Evolutionary conservation across 2,888 invertebrate species (phyloP).

Genomic region (Aleiodes testaceus): DNA sequence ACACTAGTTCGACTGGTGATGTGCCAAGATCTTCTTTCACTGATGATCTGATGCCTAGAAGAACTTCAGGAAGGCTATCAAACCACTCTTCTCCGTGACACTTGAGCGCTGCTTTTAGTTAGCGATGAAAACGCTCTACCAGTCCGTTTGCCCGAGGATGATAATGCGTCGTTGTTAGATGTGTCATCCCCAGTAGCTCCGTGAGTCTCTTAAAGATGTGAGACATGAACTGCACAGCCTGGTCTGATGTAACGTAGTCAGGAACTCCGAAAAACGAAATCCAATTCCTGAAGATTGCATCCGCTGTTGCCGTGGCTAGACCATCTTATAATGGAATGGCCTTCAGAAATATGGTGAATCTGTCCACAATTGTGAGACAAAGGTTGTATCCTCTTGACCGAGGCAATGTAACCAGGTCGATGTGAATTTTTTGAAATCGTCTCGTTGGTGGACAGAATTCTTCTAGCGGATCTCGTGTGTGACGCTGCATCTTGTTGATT

Average conservation of each 20-base stretch:
- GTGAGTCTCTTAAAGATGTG: conserved; percentile 47
- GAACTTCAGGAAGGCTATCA: conserved; percentile 53
- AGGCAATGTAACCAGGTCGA: background rate
- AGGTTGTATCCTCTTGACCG: conserved; percentile 57
- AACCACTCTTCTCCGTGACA: conserved; percentile 54
- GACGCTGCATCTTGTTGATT: background rate
- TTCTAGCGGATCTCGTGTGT: background rate
- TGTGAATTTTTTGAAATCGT: conserved; percentile 8
- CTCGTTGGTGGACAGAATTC: conserved; percentile 10
- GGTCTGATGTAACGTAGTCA: conserved; percentile 51
- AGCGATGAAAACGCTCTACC: conserved; percentile 53
- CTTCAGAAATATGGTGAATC: conserved; percentile 58
- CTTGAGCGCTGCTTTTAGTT: conserved; percentile 52
- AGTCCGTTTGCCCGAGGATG: conserved; percentile 45
- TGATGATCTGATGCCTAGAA: conserved; percentile 55
- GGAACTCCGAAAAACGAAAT: conserved; percentile 50
- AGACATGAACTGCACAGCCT: conserved; percentile 54
- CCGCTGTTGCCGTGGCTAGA: conserved; percentile 9
- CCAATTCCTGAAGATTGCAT: conserved; percentile 43
- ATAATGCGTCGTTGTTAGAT: conserved; percentile 43
- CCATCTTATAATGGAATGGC: conserved; percentile 50
- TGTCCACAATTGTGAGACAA: conserved; percentile 63
- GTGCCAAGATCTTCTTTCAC: conserved; percentile 58
- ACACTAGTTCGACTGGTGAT: conserved; percentile 55
- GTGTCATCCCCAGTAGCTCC: conserved; percentile 24